These are phyloP conservation scores for Camelus bactrianus DNA, from an alignment of 2,113 vertebrate genomes.

Conservation along the genomic window DNA sequence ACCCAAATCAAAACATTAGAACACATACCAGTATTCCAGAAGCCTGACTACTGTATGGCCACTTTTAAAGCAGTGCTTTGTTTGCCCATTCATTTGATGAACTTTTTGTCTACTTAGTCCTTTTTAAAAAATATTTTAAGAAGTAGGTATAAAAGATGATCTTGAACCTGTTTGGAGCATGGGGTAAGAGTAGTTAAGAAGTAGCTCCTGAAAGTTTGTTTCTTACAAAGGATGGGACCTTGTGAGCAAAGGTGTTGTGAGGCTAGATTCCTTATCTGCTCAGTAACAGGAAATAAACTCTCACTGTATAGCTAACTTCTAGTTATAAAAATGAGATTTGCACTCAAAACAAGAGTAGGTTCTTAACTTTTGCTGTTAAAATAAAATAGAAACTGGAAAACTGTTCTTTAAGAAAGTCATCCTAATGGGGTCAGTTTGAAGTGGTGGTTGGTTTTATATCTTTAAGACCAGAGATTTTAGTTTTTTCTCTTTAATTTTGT, in stretches of 20 bases:
- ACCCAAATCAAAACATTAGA: background rate
- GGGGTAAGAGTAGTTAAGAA: background rate
- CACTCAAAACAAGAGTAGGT: slow-evolving; percentile 17
- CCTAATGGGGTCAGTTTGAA: slow-evolving; percentile 34
- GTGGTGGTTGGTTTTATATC: slow-evolving; percentile 33
- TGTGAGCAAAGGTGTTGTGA: background rate
- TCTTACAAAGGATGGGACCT: background rate
- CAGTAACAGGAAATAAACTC: slow-evolving; percentile 5
- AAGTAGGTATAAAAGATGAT: background rate
- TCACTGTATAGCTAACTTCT: background rate
- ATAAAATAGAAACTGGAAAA: slow-evolving; percentile 23
- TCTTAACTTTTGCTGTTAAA: slow-evolving; percentile 53
- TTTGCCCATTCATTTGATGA: slow-evolving; percentile 27
- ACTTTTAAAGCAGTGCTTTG: slow-evolving; percentile 10
- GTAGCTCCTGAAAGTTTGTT: background rate
- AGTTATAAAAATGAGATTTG: slow-evolving; percentile 31
- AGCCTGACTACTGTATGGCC: background rate
- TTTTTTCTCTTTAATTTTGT: slow-evolving; percentile 48
- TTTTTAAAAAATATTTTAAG: background rate
- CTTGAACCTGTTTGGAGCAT: background rate
- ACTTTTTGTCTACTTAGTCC: background rate
- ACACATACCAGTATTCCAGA: background rate
- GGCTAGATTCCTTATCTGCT: background rate
- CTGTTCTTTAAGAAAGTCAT: slow-evolving; percentile 29
- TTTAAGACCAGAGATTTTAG: slow-evolving; percentile 29